Evolutionary conservation across 1,140 invertebrate genomes (phyloP).

Genomic region (Mycetomoellerius zeteki): DNA sequence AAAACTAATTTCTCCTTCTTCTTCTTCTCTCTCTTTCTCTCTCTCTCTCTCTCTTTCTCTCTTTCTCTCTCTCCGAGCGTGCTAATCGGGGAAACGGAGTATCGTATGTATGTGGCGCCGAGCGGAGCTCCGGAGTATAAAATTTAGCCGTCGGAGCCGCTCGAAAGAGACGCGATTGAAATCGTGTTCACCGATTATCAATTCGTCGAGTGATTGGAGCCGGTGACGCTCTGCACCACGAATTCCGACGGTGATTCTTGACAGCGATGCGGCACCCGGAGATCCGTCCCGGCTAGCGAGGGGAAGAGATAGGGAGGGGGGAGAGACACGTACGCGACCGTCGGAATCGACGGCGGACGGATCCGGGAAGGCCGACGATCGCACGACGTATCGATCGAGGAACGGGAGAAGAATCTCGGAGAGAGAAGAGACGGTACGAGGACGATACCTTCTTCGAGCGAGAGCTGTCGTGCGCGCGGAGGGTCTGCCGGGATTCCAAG

Average conservation of each 20-base stretch:
- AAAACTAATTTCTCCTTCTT: not conserved
- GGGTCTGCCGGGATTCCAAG: not conserved
- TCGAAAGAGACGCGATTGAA: too few relatives aligned
- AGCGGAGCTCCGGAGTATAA: not conserved
- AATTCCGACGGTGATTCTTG: slow-evolving; percentile 64
- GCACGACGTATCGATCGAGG: not conserved
- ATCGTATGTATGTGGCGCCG: not conserved
- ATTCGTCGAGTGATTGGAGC: slow-evolving; percentile 43
- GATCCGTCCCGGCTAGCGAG: not conserved
- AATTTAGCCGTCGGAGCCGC: not conserved
- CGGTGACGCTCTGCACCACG: slow-evolving; percentile 38
- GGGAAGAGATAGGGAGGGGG: not conserved
- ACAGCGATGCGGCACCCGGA: slow-evolving; percentile 58
- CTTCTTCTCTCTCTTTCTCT: not conserved
- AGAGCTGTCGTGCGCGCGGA: slow-evolving; percentile 4
- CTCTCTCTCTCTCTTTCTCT: not conserved
- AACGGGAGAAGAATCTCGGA: not conserved
- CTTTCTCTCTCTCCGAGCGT: not conserved
- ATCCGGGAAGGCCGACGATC: slow-evolving; percentile 8
- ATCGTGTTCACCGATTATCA: too few relatives aligned
- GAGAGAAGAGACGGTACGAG: too few relatives aligned
- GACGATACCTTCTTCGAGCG: not conserved
- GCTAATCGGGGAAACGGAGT: not conserved
- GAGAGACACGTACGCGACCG: not conserved
- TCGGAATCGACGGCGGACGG: not conserved